Conservation (phyloP, 2,888 invertebrate species). For the Cabera pusaria region DNA sequence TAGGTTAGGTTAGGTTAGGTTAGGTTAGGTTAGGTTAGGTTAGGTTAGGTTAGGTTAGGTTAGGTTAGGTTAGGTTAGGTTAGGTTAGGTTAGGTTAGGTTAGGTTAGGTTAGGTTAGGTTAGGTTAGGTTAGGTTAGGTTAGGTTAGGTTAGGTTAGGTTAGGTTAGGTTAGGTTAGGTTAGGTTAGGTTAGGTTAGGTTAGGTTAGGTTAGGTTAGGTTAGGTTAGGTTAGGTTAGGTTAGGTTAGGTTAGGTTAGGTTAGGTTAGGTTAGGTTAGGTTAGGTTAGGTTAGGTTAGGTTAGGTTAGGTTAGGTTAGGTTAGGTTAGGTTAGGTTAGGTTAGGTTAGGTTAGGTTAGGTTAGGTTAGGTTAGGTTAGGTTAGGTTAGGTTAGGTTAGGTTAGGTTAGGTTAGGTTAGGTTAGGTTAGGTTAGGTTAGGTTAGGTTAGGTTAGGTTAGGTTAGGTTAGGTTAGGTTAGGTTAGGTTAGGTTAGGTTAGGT, state of each 20-base stretch:
- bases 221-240: conserved; percentile 7
- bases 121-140: conserved; percentile 7
- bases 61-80: conserved; percentile 7
- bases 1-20: conserved; percentile 7
- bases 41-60: conserved; percentile 7
- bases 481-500: background rate
- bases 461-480: background rate
- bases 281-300: conserved; percentile 16
- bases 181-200: conserved; percentile 7
- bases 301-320: conserved; percentile 15
- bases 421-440: background rate
- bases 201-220: conserved; percentile 7
- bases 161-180: conserved; percentile 7
- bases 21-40: conserved; percentile 7
- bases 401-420: background rate
- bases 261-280: conserved; percentile 9
- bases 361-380: background rate
- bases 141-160: conserved; percentile 7
- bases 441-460: background rate
- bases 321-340: conserved; percentile 13
- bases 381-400: background rate
- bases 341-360: conserved; percentile 1
- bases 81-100: conserved; percentile 7
- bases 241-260: conserved; percentile 7
- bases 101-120: conserved; percentile 7